A percentile compares a stretch with the other conserved stretches of the same genome.
These are phyloP conservation scores for Vireo griseus DNA, from an alignment of 2,797 vertebrate genomes.

Conservation along the genomic window DNA sequence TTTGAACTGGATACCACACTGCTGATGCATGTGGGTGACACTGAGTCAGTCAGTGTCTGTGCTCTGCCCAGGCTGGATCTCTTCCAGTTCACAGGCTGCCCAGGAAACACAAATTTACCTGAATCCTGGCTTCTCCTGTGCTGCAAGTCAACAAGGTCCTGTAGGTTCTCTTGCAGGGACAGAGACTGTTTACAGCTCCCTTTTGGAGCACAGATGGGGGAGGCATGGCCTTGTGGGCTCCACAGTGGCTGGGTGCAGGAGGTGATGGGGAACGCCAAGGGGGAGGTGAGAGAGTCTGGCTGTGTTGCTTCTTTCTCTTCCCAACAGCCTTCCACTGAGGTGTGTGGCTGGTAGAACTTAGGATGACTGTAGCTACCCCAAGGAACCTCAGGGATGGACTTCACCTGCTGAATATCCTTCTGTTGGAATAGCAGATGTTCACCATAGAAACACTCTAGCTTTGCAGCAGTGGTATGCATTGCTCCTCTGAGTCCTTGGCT, in stretches of 20 bases:
- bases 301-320: not conserved
- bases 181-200: not conserved
- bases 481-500: not conserved
- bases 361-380: not conserved
- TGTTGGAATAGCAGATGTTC: not conserved
- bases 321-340: not conserved
- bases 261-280: not conserved
- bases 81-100: not conserved
- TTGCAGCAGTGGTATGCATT: not conserved
- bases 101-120: not conserved
- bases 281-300: rapidly evolving
- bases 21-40: not conserved
- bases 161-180: not conserved
- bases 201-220: not conserved
- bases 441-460: not conserved
- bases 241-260: not conserved
- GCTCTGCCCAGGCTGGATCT: not conserved
- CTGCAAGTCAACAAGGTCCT: not conserved
- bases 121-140: not conserved
- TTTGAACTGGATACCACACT: not conserved
- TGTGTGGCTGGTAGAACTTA: not conserved
- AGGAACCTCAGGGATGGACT: not conserved
- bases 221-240: rapidly evolving
- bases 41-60: not conserved
- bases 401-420: not conserved